Evolutionary conservation across 1,140 invertebrate genomes (phyloP).

Genomic region (Drosophila varians): DNA sequence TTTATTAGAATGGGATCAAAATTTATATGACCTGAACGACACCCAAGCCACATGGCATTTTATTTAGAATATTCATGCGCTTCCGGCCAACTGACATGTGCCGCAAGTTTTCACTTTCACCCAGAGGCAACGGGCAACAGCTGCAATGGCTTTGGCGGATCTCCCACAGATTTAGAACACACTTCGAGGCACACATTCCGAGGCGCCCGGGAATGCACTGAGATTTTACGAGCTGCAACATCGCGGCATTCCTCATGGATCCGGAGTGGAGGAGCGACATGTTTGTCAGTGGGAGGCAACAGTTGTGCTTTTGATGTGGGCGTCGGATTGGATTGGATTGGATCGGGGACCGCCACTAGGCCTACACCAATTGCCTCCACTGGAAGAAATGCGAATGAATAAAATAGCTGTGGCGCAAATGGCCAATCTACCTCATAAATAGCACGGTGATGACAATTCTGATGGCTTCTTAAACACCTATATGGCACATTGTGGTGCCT

Average conservation of each 20-base stretch:
- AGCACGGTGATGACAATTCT: conserved; percentile 21
- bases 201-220: conserved; percentile 17
- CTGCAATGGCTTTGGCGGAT: conserved; percentile 44
- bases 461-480: conserved; percentile 56
- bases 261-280: background rate
- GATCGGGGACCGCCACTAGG: background rate
- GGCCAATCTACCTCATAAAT: conserved; percentile 23
- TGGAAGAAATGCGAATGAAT: background rate
- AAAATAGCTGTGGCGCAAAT: conserved; percentile 16
- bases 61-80: conserved; percentile 57
- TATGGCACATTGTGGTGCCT: conserved; percentile 37
- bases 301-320: conserved; percentile 42
- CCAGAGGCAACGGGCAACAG: conserved; percentile 65
- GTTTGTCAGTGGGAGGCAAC: conserved; percentile 25
- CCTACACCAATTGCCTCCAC: background rate
- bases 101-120: conserved; percentile 60
- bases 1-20: background rate
- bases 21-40: conserved; percentile 15
- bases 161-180: conserved; percentile 51
- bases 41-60: conserved; percentile 31
- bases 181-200: conserved; percentile 38
- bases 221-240: conserved; percentile 47
- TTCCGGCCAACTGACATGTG: conserved; percentile 57
- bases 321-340: too few species aligned
- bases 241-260: conserved; percentile 7